Evolutionary conservation across 1,140 invertebrate species (phyloP).

Genomic region (Achatina immaculata): DNA sequence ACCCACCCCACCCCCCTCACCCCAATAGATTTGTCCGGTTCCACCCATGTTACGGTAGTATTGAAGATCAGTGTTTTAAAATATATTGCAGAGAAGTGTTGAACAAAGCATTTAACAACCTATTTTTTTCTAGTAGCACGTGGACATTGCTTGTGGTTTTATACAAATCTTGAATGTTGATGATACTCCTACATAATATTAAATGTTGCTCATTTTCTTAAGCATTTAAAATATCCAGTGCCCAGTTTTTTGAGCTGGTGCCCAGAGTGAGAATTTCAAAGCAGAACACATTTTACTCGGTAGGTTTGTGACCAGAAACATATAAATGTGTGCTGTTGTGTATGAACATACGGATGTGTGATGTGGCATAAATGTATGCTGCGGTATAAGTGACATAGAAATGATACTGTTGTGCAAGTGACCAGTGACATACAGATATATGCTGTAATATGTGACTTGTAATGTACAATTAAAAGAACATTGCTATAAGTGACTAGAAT

Average conservation of each 20-base stretch:
- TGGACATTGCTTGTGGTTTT: not conserved
- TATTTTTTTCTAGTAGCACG: not conserved
- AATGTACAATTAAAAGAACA: no score
- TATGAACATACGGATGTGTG: no score
- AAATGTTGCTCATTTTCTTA: not conserved
- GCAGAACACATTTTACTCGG: not conserved
- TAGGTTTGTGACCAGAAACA: not conserved
- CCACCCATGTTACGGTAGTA: no score
- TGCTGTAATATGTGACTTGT: no score
- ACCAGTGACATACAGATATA: no score
- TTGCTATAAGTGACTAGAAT: not conserved
- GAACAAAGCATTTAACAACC: not conserved
- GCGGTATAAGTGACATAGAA: no score
- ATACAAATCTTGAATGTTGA: not conserved
- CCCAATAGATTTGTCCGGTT: no score
- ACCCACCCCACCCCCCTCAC: not conserved
- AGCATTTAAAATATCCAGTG: not conserved
- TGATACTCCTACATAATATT: not conserved
- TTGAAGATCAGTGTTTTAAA: no score
- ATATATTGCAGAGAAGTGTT: no score
- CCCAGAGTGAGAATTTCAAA: not conserved
- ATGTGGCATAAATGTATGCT: no score
- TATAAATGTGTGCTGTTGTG: not conserved
- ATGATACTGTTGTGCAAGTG: no score
- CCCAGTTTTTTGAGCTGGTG: not conserved